Percentiles rank a stretch among this genome's conserved stretches.
Conservation (phyloP, 2,113 vertebrate species). For the Syngnathus scovelli region DNA sequence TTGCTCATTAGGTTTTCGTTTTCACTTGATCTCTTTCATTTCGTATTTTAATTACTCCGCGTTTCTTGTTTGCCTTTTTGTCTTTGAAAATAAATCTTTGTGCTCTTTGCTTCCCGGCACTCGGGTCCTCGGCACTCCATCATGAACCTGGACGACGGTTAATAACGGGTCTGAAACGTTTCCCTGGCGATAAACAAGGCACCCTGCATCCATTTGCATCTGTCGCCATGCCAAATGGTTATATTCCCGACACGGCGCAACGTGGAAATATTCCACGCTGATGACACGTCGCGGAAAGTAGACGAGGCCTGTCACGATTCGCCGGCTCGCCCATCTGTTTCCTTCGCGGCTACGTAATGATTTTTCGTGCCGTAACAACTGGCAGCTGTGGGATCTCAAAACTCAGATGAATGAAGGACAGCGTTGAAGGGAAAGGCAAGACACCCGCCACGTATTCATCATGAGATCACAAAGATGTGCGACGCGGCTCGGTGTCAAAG, state of each 20-base stretch:
- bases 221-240: neutral
- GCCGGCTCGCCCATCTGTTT: conserved; percentile 40
- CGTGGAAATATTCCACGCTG: neutral
- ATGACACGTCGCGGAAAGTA: neutral
- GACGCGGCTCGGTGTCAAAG: too few species aligned
- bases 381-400: conserved; percentile 32
- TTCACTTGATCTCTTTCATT: too few species aligned
- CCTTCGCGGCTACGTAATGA: conserved; percentile 28
- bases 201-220: neutral
- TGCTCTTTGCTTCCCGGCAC: too few species aligned
- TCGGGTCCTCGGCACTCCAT: too few species aligned
- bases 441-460: neutral
- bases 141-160: too few species aligned
- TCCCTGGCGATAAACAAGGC: neutral
- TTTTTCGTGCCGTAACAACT: conserved; percentile 23
- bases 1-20: too few species aligned
- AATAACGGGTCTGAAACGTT: too few species aligned
- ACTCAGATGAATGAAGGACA: neutral
- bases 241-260: neutral
- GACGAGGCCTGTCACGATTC: conserved; percentile 27
- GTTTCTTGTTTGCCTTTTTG: too few species aligned
- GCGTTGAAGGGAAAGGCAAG: neutral
- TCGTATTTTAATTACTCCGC: too few species aligned
- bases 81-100: too few species aligned
- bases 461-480: neutral